A percentile compares a stretch with the other conserved stretches of the same genome.
phyloP scores from a whole-genome alignment of 2,888 invertebrate species.

The Villa cingulata region DNA sequence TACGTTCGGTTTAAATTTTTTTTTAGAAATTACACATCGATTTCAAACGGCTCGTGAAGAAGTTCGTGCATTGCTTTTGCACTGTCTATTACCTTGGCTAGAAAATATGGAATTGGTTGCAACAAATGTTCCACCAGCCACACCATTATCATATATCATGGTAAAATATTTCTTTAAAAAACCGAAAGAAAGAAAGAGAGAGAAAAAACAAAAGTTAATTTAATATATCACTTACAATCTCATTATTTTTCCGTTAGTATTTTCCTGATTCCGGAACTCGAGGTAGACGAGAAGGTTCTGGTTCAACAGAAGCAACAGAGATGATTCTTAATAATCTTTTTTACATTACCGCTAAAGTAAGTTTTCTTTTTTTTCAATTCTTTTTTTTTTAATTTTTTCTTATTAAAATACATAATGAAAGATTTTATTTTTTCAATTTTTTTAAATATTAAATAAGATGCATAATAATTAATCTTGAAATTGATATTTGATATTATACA shows the following conservation, averaged over 20 bases:
- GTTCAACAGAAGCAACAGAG: constrained; percentile 97
- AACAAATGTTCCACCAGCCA: constrained; percentile 85
- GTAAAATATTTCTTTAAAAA: constrained; percentile 30
- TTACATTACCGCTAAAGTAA: constrained; percentile 91
- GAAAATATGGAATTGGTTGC: constrained; percentile 98
- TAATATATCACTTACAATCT: not conserved
- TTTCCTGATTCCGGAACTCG: constrained; percentile 51
- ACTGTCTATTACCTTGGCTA: constrained; percentile 92
- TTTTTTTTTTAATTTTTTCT: no score
- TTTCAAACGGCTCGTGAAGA: constrained; percentile 92
- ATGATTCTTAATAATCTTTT: constrained; percentile 98
- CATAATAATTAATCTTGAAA: no score
- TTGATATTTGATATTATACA: no score
- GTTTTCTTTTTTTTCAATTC: not conserved
- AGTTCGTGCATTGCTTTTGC: constrained; percentile 78
- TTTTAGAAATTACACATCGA: constrained; percentile 85
- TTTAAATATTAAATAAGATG: no score
- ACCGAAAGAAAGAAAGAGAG: not conserved
- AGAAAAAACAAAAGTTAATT: not conserved
- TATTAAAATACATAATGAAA: no score
- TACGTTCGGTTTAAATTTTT: not conserved
- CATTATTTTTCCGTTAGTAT: constrained; percentile 35
- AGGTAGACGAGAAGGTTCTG: constrained; percentile 82
- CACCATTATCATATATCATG: constrained; percentile 73
- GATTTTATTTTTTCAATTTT: no score